Percentiles rank a stretch among this genome's conserved stretches.
Conservation (phyloP, 2,113 vertebrate genomes). For the Barnardius zonarius region DNA sequence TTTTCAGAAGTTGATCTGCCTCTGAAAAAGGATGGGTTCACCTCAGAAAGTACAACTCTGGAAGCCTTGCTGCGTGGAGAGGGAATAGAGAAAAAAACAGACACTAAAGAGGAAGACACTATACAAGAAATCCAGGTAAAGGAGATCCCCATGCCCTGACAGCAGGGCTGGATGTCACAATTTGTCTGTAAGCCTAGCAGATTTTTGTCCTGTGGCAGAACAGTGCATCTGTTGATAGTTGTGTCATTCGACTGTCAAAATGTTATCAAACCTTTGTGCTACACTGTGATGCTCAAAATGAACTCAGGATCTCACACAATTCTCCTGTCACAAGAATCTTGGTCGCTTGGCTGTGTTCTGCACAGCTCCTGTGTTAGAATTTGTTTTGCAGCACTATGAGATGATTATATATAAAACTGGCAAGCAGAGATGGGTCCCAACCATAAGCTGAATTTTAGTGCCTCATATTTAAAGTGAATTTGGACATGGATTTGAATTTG, state of each 20-base stretch:
- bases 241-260: not conserved
- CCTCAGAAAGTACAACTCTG: slow-evolving; percentile 89
- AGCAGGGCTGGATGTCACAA: not conserved
- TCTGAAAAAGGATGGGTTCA: slow-evolving; percentile 83
- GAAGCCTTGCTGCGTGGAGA: slow-evolving; percentile 92
- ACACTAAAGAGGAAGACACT: slow-evolving; percentile 90
- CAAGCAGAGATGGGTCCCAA: not conserved
- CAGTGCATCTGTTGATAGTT: not conserved
- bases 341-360: not conserved
- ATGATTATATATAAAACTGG: not conserved
- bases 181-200: not conserved
- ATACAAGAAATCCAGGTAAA: slow-evolving; percentile 93
- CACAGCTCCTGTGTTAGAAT: not conserved
- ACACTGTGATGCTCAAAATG: not conserved
- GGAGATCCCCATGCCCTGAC: not conserved
- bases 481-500: not conserved
- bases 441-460: not conserved
- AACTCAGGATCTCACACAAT: not conserved
- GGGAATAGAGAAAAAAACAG: slow-evolving; percentile 86
- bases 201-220: not conserved
- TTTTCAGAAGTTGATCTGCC: slow-evolving; percentile 82
- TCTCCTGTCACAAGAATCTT: not conserved
- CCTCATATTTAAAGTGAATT: not conserved
- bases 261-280: slow-evolving; percentile 12
- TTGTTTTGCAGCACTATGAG: not conserved